These are phyloP conservation scores for Dione juno DNA, from an alignment of 2,888 invertebrate species.

Conservation along the genomic window DNA sequence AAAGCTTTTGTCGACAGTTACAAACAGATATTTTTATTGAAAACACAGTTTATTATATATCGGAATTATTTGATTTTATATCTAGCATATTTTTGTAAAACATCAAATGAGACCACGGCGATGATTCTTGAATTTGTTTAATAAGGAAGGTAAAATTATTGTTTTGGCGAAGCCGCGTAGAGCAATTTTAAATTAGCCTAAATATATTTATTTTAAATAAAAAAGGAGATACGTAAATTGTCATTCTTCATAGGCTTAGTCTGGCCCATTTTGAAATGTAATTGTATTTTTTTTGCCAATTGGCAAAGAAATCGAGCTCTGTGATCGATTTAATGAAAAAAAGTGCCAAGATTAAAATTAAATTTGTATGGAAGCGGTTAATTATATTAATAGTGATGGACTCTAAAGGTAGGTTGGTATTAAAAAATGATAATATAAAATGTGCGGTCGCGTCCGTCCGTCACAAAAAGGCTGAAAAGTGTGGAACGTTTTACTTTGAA, in stretches of 20 bases:
- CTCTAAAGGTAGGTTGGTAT: constrained; percentile 41
- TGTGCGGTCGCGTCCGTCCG: constrained; percentile 64
- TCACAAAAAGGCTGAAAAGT: constrained; percentile 57
- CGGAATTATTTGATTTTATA: constrained; percentile 24
- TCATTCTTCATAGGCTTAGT: constrained; percentile 12
- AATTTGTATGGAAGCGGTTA: constrained; percentile 38
- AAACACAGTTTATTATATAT: constrained; percentile 33
- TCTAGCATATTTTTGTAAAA: constrained; percentile 5
- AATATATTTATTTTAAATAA: constrained; percentile 2
- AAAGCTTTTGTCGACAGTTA: constrained; percentile 45
- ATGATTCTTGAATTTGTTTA: not conserved
- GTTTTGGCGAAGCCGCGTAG: constrained; percentile 23
- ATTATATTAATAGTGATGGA: constrained; percentile 40
- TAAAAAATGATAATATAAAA: constrained; percentile 51
- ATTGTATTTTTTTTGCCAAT: constrained; percentile 16
- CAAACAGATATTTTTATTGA: constrained; percentile 40
- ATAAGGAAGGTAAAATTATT: constrained; percentile 9
- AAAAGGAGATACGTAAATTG: constrained; percentile 32
- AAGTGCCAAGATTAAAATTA: constrained; percentile 49
- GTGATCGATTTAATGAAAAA: constrained; percentile 47
- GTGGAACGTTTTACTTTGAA: constrained; percentile 26
- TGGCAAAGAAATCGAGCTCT: constrained; percentile 43
- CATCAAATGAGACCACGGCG: constrained; percentile 20
- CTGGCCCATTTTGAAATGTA: constrained; percentile 11
- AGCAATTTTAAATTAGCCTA: constrained; percentile 1